A percentile compares a stretch with the other conserved stretches of the same genome.
Conservation (phyloP, 2,888 invertebrate genomes). For the Himalopsyche japonica region DNA sequence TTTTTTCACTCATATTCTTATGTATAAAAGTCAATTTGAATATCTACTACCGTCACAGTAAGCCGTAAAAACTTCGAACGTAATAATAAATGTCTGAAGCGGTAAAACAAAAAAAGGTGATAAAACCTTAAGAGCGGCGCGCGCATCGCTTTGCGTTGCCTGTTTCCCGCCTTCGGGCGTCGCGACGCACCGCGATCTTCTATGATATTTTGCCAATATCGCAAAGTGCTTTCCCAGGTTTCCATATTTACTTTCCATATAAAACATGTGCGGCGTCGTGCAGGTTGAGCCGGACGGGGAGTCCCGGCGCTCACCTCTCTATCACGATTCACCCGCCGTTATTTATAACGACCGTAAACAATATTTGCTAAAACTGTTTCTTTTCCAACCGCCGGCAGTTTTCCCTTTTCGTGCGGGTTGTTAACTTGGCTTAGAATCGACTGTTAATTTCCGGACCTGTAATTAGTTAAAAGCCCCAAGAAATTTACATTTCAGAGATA, state of each 20-base stretch:
- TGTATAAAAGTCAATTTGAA: not conserved
- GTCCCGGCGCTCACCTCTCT: conserved; percentile 5
- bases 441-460: not conserved
- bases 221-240: conserved; percentile 41
- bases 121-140: not conserved
- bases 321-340: not conserved
- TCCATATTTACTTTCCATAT: conserved; percentile 39
- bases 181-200: conserved; percentile 13
- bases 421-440: not conserved
- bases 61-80: conserved; percentile 2
- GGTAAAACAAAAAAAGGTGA: not conserved
- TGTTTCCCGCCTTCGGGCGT: conserved; percentile 2
- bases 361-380: not conserved
- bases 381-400: too few relatives aligned
- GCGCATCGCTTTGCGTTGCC: not conserved
- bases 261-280: conserved; percentile 22
- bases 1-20: conserved; percentile 1
- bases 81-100: conserved; percentile 8
- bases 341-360: not conserved
- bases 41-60: not conserved
- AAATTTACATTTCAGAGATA: not conserved
- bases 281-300: not conserved
- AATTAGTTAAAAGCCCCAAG: not conserved
- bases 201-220: conserved; percentile 41
- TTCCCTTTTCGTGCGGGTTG: too few relatives aligned